phyloP scores from a whole-genome alignment of 35 echinoderm and acorn worm genomes.

The Apostichopus japonicus region DNA sequence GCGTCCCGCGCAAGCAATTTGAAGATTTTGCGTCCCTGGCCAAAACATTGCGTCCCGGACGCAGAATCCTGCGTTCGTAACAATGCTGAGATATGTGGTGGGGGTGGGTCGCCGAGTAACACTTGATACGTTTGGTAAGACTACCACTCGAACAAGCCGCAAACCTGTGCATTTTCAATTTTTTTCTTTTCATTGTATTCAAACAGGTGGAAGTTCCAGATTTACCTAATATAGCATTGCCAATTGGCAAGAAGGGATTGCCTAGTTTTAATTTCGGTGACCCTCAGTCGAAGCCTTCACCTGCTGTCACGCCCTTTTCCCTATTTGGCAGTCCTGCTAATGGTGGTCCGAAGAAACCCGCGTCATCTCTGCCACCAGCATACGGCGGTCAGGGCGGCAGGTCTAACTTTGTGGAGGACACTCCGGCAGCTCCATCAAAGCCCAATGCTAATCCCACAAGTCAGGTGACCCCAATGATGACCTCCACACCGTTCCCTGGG shows the following conservation, averaged over 20 bases:
- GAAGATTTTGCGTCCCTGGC: no score
- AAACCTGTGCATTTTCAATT: no score
- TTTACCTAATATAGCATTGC: constrained; percentile 74
- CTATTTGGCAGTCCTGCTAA: background rate
- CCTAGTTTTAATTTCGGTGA: constrained; percentile 75
- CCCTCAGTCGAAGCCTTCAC: constrained; percentile 27
- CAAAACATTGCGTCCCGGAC: no score
- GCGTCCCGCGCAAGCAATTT: no score
- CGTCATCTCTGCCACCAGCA: no score
- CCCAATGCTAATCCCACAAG: background rate
- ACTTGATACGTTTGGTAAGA: no score
- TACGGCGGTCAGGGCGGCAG: background rate
- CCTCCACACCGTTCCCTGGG: constrained; percentile 44
- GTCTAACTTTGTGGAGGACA: background rate
- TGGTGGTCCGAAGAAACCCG: background rate
- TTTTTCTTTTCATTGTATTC: background rate
- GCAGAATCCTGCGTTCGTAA: no score
- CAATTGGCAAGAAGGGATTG: constrained; percentile 54
- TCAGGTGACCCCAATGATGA: background rate
- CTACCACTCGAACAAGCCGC: no score
- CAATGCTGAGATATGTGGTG: no score
- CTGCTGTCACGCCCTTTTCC: background rate
- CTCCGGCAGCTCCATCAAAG: background rate
- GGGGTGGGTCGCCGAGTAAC: no score
- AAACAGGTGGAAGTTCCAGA: constrained; percentile 76